A percentile compares a stretch with the other conserved stretches of the same genome.
These are phyloP conservation scores for Pogonomyrmex barbatus DNA, from an alignment of 1,140 invertebrate genomes.

Conservation along the genomic window DNA sequence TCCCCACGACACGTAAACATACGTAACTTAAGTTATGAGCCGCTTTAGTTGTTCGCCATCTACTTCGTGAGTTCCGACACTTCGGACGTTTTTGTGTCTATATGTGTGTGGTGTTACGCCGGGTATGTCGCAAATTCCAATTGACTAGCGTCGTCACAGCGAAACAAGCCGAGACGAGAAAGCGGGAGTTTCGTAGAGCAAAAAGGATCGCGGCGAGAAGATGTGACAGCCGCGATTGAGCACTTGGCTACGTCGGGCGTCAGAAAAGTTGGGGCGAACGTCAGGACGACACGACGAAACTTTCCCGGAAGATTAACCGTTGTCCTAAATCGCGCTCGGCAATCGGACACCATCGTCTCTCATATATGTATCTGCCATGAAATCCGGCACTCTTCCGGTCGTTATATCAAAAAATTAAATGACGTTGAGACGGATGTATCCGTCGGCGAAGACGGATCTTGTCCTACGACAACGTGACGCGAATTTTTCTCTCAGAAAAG, in stretches of 20 bases:
- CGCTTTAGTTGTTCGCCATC: not conserved
- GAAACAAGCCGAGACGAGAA: not conserved
- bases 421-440: constrained; percentile 39
- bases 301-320: constrained; percentile 59
- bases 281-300: constrained; percentile 37
- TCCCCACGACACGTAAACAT: constrained; percentile 7
- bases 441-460: constrained; percentile 35
- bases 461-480: constrained; percentile 8
- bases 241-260: constrained; percentile 28
- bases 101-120: not conserved
- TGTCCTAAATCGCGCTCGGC: constrained; percentile 50
- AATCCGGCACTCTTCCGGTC: constrained; percentile 20
- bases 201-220: constrained; percentile 13
- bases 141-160: constrained; percentile 6
- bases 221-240: constrained; percentile 51
- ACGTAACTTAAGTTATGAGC: constrained; percentile 21
- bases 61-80: not conserved
- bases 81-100: not conserved
- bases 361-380: constrained; percentile 15
- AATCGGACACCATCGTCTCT: constrained; percentile 45
- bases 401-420: constrained; percentile 57
- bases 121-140: constrained; percentile 12
- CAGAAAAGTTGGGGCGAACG: constrained; percentile 49
- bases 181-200: not conserved
- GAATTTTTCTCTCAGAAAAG: not conserved